These are phyloP conservation scores for Ceratitis capitata DNA, from an alignment of 1,140 invertebrate genomes.

Conservation along the genomic window DNA sequence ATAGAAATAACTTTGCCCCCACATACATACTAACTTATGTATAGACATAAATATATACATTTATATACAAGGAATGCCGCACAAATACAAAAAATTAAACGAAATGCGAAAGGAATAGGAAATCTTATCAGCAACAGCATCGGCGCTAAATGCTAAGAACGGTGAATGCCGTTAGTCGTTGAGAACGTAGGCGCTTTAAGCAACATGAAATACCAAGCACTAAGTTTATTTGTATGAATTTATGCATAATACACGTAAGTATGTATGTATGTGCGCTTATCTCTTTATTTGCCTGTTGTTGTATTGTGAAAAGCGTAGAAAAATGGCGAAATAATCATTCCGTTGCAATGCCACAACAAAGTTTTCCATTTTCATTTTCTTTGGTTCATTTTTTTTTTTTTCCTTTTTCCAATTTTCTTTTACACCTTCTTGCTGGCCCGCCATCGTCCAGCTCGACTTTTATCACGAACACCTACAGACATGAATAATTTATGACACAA, in stretches of 20 bases:
- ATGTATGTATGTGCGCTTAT: not conserved
- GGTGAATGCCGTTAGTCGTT: not conserved
- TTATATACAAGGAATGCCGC: not conserved
- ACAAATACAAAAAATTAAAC: not conserved
- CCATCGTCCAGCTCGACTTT: constrained; percentile 28
- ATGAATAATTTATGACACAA: constrained; percentile 42
- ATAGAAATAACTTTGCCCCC: no score
- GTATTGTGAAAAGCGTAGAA: not conserved
- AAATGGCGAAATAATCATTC: constrained; percentile 12
- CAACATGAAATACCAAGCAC: not conserved
- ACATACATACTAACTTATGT: no score
- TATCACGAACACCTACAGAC: constrained; percentile 40
- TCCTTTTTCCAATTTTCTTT: not conserved
- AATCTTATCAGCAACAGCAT: not conserved
- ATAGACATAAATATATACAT: not conserved
- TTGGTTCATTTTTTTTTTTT: not conserved
- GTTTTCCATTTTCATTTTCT: constrained; percentile 29
- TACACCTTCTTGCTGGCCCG: not conserved
- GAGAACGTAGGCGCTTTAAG: not conserved
- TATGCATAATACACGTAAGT: not conserved
- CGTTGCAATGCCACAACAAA: constrained; percentile 19
- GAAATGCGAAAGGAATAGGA: not conserved
- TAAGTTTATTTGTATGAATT: not conserved
- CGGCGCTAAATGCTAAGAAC: not conserved
- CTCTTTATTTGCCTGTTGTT: not conserved